phyloP scores from a whole-genome alignment of 2,888 invertebrate species.

The Caenorhabditis becei region DNA sequence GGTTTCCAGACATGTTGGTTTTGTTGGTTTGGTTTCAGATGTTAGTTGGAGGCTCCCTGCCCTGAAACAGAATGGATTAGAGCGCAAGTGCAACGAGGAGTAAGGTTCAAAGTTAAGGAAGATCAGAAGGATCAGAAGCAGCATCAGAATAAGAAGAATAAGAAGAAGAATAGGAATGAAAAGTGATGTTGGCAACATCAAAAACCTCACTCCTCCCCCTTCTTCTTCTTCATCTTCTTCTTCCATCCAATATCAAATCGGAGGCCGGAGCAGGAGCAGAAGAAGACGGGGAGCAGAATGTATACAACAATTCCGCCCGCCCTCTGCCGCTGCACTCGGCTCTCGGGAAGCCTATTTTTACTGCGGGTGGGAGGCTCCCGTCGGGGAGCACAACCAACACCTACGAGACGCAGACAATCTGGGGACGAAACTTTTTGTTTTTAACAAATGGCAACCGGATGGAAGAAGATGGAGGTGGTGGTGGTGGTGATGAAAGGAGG shows the following conservation, averaged over 20 bases:
- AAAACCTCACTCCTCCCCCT: slow-evolving; percentile 33
- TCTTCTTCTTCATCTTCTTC: slow-evolving; percentile 22
- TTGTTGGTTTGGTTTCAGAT: slow-evolving; percentile 17
- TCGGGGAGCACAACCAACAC: not conserved
- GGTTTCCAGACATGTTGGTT: slow-evolving; percentile 59
- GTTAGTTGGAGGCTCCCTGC: slow-evolving; percentile 36
- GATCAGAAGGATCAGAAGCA: not conserved
- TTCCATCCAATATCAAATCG: slow-evolving; percentile 36
- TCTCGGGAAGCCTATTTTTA: slow-evolving; percentile 12
- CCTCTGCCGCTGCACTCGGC: slow-evolving; percentile 48
- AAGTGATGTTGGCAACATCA: slow-evolving; percentile 28
- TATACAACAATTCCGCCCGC: slow-evolving; percentile 52
- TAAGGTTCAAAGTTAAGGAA: not conserved
- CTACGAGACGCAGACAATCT: not conserved
- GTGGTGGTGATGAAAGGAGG: too few species aligned
- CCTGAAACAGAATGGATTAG: slow-evolving; percentile 18
- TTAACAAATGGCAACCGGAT: too few species aligned
- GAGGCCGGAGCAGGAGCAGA: slow-evolving; percentile 2
- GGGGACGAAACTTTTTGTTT: too few species aligned
- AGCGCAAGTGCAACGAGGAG: slow-evolving; percentile 8
- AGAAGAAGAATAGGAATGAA: slow-evolving; percentile 22
- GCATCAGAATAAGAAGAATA: slow-evolving; percentile 1
- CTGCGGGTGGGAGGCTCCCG: slow-evolving; percentile 4
- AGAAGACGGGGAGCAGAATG: slow-evolving; percentile 26
- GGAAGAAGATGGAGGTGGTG: too few species aligned